Conservation (phyloP, 2,113 vertebrate genomes). For the Chaetodon trifascialis region DNA sequence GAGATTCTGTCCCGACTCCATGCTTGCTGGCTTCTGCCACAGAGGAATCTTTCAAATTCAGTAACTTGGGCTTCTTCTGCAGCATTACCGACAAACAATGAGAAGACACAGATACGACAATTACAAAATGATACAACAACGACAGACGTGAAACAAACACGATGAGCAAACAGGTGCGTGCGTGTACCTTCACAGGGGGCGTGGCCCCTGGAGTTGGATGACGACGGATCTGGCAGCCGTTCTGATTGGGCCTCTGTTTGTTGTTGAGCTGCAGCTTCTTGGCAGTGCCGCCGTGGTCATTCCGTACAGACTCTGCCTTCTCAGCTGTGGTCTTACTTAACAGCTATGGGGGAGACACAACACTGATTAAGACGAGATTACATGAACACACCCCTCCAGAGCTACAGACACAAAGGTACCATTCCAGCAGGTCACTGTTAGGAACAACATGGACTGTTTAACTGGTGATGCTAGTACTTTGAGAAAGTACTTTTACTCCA, state of each 20-base stretch:
- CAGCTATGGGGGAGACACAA: conserved; percentile 76
- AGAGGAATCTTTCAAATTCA: conserved; percentile 91
- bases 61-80: conserved; percentile 97
- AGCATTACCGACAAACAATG: conserved; percentile 39
- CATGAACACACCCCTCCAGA: not conserved
- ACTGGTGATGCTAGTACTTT: not conserved
- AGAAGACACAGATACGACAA: conserved; percentile 4
- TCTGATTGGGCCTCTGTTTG: conserved; percentile 97
- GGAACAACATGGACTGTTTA: not conserved
- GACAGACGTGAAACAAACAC: not conserved
- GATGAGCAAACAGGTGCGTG: not conserved
- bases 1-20: conserved; percentile 93
- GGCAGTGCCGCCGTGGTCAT: conserved; percentile 95
- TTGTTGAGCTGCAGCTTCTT: conserved; percentile 98
- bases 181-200: conserved; percentile 89
- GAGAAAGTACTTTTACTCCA: not conserved
- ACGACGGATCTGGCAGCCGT: conserved; percentile 95
- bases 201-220: conserved; percentile 88
- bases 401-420: not conserved
- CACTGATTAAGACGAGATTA: not conserved
- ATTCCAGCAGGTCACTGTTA: not conserved
- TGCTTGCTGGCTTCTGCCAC: conserved; percentile 92
- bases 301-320: conserved; percentile 96
- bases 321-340: conserved; percentile 97
- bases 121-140: not conserved